phyloP scores from a whole-genome alignment of 2,888 invertebrate species.

The Drosophila vallismaia region DNA sequence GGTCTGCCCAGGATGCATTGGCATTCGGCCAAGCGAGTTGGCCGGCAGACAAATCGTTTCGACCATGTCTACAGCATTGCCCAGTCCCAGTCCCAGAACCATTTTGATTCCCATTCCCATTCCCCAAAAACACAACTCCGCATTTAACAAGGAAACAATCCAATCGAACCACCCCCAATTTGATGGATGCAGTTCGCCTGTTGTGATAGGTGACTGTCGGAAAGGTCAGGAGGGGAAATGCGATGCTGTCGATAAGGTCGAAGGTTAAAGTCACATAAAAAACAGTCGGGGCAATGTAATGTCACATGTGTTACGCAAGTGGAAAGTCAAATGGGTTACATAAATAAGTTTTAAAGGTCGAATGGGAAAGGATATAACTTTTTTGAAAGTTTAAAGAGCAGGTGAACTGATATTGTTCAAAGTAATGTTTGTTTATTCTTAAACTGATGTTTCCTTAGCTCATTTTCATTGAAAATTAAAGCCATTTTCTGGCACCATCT shows the following conservation, averaged over 20 bases:
- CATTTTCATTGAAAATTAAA: background rate
- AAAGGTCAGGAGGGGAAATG: constrained; percentile 39
- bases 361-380: background rate
- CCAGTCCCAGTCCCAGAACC: constrained; percentile 13
- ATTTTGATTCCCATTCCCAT: constrained; percentile 5
- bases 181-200: constrained; percentile 39
- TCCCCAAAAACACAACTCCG: background rate
- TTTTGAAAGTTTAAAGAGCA: background rate
- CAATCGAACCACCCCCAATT: constrained; percentile 21
- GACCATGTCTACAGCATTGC: constrained; percentile 13
- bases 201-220: constrained; percentile 43
- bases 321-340: background rate
- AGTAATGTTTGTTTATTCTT: too few relatives aligned
- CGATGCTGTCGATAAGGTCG: constrained; percentile 26
- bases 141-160: background rate
- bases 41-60: constrained; percentile 64
- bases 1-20: constrained; percentile 15
- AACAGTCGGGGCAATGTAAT: background rate
- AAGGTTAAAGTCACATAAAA: constrained; percentile 8
- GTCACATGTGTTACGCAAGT: background rate
- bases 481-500: background rate
- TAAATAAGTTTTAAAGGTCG: background rate
- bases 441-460: too few relatives aligned
- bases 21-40: constrained; percentile 41
- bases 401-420: background rate